phyloP scores from a whole-genome alignment of 2,888 invertebrate species.

The Tanytarsus gracilentus region DNA sequence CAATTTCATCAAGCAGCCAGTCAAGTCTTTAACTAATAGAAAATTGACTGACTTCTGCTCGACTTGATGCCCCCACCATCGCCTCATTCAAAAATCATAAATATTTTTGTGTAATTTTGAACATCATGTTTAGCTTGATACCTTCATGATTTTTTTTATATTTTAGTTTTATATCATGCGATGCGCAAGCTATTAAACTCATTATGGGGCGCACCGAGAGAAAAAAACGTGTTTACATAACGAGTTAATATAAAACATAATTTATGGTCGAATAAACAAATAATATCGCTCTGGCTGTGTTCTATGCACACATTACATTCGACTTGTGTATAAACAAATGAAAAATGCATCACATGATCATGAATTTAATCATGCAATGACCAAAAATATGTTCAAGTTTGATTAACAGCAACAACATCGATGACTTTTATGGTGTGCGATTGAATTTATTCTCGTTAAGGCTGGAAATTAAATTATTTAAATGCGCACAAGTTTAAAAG shows the following conservation, averaged over 20 bases:
- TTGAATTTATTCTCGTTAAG: not conserved
- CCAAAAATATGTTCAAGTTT: no score
- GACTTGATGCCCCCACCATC: no score
- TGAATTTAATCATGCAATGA: not conserved
- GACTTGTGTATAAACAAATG: not conserved
- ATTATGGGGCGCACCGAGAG: constrained; percentile 7
- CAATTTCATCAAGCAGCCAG: constrained; percentile 6
- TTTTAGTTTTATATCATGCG: not conserved
- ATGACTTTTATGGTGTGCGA: constrained; percentile 5
- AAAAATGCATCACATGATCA: not conserved
- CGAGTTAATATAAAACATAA: constrained; percentile 27
- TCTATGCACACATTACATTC: not conserved
- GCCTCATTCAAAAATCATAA: constrained; percentile 18
- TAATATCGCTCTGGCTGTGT: not conserved
- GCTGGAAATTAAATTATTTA: not conserved
- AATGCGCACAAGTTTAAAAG: not conserved
- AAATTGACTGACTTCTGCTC: no score
- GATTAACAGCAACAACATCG: not conserved
- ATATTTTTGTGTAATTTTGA: constrained; percentile 4
- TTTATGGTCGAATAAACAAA: constrained; percentile 25
- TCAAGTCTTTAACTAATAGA: not conserved
- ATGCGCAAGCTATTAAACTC: constrained; percentile 15
- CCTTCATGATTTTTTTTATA: constrained; percentile 6
- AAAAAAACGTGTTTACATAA: constrained; percentile 20
- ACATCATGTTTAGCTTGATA: constrained; percentile 1